A percentile compares a stretch with the other conserved stretches of the same genome.
Conservation (phyloP, 1,140 invertebrate species). For the Drosophila sulfurigaster region DNA sequence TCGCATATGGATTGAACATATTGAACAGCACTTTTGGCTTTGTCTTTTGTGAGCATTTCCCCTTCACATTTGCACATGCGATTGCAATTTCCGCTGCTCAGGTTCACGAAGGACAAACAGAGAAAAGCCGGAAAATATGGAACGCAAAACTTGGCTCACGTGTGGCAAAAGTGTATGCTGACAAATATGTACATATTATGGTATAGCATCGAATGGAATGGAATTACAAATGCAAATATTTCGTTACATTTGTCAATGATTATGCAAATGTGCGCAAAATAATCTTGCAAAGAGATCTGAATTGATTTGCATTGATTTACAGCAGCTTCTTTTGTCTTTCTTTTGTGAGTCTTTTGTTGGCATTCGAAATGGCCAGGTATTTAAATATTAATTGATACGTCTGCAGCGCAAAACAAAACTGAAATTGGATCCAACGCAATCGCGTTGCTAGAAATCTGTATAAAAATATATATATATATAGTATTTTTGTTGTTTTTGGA, state of each 20-base stretch:
- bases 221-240: conserved; percentile 23
- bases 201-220: background rate
- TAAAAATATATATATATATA: conserved; percentile 6
- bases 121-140: background rate
- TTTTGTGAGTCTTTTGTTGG: conserved; percentile 3
- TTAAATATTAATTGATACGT: conserved; percentile 34
- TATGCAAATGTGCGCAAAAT: conserved; percentile 34
- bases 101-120: background rate
- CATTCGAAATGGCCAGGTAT: conserved; percentile 11
- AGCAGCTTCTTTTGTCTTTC: background rate
- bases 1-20: conserved; percentile 7
- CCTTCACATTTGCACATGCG: background rate
- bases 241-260: conserved; percentile 32
- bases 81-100: conserved; percentile 19
- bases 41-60: conserved; percentile 7
- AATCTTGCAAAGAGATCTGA: conserved; percentile 17
- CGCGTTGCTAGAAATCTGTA: background rate
- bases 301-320: conserved; percentile 27
- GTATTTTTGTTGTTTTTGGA: background rate
- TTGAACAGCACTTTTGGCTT: background rate
- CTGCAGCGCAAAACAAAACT: background rate
- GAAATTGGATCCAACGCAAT: background rate
- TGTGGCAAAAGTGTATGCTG: background rate
- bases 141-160: conserved; percentile 4
- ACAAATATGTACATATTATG: background rate